phyloP scores from a whole-genome alignment of 2,888 invertebrate genomes.

The Parthenolecanium corni region DNA sequence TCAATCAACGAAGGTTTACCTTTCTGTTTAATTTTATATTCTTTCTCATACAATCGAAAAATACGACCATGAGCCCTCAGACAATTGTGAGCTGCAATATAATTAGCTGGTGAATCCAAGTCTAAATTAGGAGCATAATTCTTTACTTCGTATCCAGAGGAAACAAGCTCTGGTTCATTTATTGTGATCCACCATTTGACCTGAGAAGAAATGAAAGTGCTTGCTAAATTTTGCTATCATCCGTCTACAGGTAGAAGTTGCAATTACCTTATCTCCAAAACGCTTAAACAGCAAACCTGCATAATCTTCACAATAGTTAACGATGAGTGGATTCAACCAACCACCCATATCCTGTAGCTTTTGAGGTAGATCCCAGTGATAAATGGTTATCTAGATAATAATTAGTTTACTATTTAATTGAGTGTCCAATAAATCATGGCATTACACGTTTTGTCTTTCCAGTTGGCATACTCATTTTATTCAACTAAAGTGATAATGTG shows the following conservation, averaged over 20 bases:
- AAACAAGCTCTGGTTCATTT: slow-evolving; percentile 46
- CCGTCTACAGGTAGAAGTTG: too few relatives aligned
- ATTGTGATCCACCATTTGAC: slow-evolving; percentile 54
- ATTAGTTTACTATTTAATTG: too few relatives aligned
- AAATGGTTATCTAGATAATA: slow-evolving; percentile 37
- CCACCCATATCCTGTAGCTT: too few relatives aligned
- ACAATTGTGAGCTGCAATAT: slow-evolving; percentile 51
- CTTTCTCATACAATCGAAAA: slow-evolving; percentile 49
- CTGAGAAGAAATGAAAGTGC: slow-evolving; percentile 24
- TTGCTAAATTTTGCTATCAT: neutral
- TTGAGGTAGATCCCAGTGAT: slow-evolving; percentile 59
- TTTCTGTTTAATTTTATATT: slow-evolving; percentile 45
- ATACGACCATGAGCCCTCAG: slow-evolving; percentile 53
- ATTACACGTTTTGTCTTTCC: too few relatives aligned
- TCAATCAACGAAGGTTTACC: slow-evolving; percentile 37
- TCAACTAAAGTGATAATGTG: too few relatives aligned
- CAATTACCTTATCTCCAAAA: slow-evolving; percentile 44
- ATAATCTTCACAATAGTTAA: slow-evolving; percentile 52
- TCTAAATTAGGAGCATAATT: slow-evolving; percentile 35
- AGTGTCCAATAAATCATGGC: too few relatives aligned
- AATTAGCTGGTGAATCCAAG: slow-evolving; percentile 45
- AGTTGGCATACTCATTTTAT: too few relatives aligned
- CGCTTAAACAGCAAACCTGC: slow-evolving; percentile 45
- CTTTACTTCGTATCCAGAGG: slow-evolving; percentile 33
- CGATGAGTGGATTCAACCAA: slow-evolving; percentile 54